Evolutionary conservation across 2,888 invertebrate genomes (phyloP).

Genomic region (Oscheius onirici): DNA sequence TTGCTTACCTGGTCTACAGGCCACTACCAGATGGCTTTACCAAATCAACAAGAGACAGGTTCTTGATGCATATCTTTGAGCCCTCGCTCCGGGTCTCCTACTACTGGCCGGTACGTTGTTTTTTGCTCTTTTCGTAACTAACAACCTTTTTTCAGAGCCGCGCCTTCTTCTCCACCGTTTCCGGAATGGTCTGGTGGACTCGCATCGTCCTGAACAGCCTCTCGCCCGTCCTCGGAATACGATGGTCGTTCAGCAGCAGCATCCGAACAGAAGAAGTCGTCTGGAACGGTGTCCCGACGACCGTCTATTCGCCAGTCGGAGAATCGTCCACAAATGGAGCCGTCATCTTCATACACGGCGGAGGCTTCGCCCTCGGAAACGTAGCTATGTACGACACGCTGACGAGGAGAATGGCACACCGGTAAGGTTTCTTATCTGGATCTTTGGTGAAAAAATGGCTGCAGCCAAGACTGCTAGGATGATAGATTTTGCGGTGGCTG

Average conservation of each 20-base stretch:
- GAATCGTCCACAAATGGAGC: slow-evolving; percentile 51
- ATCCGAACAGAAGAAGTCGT: slow-evolving; percentile 23
- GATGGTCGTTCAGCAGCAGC: neutral
- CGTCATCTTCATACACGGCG: slow-evolving; percentile 66
- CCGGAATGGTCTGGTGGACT: slow-evolving; percentile 56
- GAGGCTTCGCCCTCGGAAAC: slow-evolving; percentile 63
- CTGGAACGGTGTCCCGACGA: slow-evolving; percentile 40
- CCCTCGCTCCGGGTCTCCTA: slow-evolving; percentile 54
- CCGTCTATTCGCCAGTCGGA: slow-evolving; percentile 50
- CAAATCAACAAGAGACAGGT: slow-evolving; percentile 45
- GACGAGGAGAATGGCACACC: slow-evolving; percentile 53
- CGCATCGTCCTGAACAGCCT: slow-evolving; percentile 47
- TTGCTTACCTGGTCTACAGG: slow-evolving; percentile 41
- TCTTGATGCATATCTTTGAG: slow-evolving; percentile 57
- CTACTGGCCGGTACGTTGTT: slow-evolving; percentile 54
- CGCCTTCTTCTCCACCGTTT: slow-evolving; percentile 39
- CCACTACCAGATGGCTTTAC: slow-evolving; percentile 57
- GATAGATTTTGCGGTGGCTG: too few relatives aligned
- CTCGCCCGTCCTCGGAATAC: neutral
- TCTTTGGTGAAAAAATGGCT: too few relatives aligned
- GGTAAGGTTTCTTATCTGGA: slow-evolving; percentile 24
- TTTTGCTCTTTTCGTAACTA: neutral
- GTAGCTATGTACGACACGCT: slow-evolving; percentile 60
- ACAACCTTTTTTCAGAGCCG: slow-evolving; percentile 44
- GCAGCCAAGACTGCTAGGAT: too few relatives aligned